These are phyloP conservation scores for Taphrorychus bicolor DNA, from an alignment of 2,888 invertebrate genomes.

Conservation along the genomic window DNA sequence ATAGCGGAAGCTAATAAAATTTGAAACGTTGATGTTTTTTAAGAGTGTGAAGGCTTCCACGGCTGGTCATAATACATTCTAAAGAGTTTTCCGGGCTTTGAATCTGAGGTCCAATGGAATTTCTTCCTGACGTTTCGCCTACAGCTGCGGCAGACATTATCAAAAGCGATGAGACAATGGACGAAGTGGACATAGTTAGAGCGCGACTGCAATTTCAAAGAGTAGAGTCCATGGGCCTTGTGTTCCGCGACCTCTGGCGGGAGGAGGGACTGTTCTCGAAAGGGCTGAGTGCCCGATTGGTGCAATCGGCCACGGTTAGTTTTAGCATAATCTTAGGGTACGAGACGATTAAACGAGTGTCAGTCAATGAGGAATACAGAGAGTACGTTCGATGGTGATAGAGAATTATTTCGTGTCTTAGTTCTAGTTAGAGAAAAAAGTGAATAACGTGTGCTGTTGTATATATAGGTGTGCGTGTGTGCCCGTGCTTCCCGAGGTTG, in stretches of 20 bases:
- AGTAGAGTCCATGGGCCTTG: slow-evolving; percentile 78
- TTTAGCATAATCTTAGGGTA: slow-evolving; percentile 95
- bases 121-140: too few species aligned
- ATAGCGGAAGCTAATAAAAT: too few species aligned
- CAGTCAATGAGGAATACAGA: slow-evolving; percentile 88
- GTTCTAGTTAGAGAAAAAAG: not conserved
- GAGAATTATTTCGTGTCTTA: not conserved
- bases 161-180: too few species aligned
- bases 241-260: slow-evolving; percentile 82
- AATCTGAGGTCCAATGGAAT: too few species aligned
- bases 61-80: too few species aligned
- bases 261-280: slow-evolving; percentile 92
- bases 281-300: slow-evolving; percentile 89
- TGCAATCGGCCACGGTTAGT: slow-evolving; percentile 92
- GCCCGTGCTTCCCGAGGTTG: too few species aligned
- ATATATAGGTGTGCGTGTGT: too few species aligned
- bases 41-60: too few species aligned
- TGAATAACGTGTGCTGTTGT: not conserved
- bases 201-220: slow-evolving; percentile 93
- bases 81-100: too few species aligned
- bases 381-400: slow-evolving; percentile 84
- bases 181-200: slow-evolving; percentile 92
- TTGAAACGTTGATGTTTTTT: too few species aligned
- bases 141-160: too few species aligned
- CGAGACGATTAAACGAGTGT: slow-evolving; percentile 92